Base-by-base conservation (phyloP, 92 coral and sea anemone genomes). In the Phymanthus crucifer region DNA sequence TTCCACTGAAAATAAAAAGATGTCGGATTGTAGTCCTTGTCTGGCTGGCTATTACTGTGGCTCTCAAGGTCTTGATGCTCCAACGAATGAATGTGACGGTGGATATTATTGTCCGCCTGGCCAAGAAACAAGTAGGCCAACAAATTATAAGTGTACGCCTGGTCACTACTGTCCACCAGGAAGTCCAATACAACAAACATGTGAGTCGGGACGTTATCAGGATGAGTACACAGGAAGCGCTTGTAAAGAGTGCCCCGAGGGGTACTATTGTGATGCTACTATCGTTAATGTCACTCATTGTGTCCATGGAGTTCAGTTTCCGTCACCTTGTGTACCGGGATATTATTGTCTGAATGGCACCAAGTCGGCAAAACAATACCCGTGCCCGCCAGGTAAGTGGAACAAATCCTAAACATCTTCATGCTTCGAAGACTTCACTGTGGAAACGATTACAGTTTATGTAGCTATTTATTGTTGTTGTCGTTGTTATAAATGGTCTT, bases 21-120 rank as follows among this genome's bases (percentile, higher is more conserved):
- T 83, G 5, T 73, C 91, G 23, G 89, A 84, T 67, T 96, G 99
- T 78, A 80, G 84, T 45, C 90, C 91, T 1, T 96, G 99, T 75
- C 50, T 86, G 27, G 93, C 93, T 12, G 99, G 99, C 35, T 58
- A 77, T 32, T 96, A 82, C 78, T 96, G 99, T 87, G 99, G 78
- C 24, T 80, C 94, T n/a, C 79, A 81, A 66, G 99, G 98, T 16
- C 89, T 96, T 14, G 91, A 77, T 65, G 43, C 64, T 32, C 98
- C 99, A 32, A 79, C 99, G 13, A 97, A 89, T 16, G 75, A 83
- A 35, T 96, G 99, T 38, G 92, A 87, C 66, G 81, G 91, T 24
- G 99, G 99, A n/a, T 96, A 81, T 77, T 91, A 82, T 80, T 96
- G 99, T 56, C 99, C 99, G 3, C 81, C 86, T 21, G 98, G 98